Base-by-base conservation (phyloP, 1,140 invertebrate genomes). In the Asbolus verrucosus region DNA sequence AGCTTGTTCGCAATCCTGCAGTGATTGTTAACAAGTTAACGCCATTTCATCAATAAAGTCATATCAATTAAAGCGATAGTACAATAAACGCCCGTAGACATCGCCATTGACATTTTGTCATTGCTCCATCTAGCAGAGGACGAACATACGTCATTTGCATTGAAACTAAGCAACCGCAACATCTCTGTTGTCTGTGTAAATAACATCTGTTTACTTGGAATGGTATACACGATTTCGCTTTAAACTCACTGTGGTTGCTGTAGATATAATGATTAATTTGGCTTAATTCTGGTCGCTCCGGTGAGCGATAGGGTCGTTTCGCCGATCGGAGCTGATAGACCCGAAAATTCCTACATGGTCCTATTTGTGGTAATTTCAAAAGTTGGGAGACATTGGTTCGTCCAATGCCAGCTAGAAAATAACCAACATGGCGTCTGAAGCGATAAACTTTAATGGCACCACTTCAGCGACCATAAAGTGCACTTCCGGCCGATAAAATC, bases 401-500 rank as follows among this genome's bases (percentile, higher is more conserved):
- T 36, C 6, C 5, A n/a, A 36, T 11, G 43, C 6, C 9, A 21
- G 5, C 43, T 13, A 18, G 16, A 50, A 50, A 50, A 50, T 50
- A 54, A 54, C 21, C 46, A 27, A 54, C 13, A 54, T 54, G 46
- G 46, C n/a, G 16, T 1, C 43, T 1, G 46, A n/a, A 54, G 46
- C 13, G 33, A 71, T 73, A 71, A 73, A 73, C 8, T 73, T 69
- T 69, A 72, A 72, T 54, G 19, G 62, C 66, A 21, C 50, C 60
- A 65, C 46, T 67, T 70, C 33, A 70, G 60, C 67, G 41, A 19
- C 41, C 60, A 68, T 74, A 70, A 75, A 75, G 54, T 70, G 63
- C 65, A 73, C 62, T 75, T 73, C 67, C 60, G 33, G 31, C 65
- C 71, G 71, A 73, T 71, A 75, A 71, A 75, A 70, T 73, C 71